Evolutionary conservation across 2,113 vertebrate species (phyloP).

Genomic region (Semicossyphus pulcher): DNA sequence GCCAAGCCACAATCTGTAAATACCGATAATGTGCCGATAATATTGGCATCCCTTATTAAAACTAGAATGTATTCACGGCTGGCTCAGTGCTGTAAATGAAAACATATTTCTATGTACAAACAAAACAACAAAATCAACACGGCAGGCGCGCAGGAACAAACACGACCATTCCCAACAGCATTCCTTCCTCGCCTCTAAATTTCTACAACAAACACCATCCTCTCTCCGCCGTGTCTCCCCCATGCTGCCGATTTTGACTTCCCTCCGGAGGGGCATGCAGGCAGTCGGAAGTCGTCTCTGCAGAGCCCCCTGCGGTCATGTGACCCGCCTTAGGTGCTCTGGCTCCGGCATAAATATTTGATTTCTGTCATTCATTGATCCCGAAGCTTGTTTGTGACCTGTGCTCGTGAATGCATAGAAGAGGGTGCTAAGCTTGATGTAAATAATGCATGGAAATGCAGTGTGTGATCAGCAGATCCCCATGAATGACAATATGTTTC

Average conservation of each 20-base stretch:
- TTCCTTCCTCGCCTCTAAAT: constrained; percentile 35
- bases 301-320: constrained; percentile 40
- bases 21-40: too few species aligned
- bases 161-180: constrained; percentile 25
- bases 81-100: constrained; percentile 36
- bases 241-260: constrained; percentile 39
- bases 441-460: constrained; percentile 81
- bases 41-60: too few species aligned
- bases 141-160: constrained; percentile 26
- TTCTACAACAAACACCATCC: constrained; percentile 43
- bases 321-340: constrained; percentile 62
- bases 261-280: constrained; percentile 26
- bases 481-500: constrained; percentile 73
- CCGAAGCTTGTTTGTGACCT: constrained; percentile 71
- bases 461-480: constrained; percentile 69
- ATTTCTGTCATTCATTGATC: constrained; percentile 79
- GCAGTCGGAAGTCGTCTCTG: constrained; percentile 44
- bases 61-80: neutral
- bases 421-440: constrained; percentile 66
- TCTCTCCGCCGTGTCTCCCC: neutral
- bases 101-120: constrained; percentile 48
- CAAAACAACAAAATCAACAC: constrained; percentile 63
- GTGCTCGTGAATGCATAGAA: constrained; percentile 50
- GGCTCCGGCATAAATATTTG: constrained; percentile 74
- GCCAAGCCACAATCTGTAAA: too few species aligned